Conservation (phyloP, 2,113 vertebrate genomes). For the Menura novaehollandiae region DNA sequence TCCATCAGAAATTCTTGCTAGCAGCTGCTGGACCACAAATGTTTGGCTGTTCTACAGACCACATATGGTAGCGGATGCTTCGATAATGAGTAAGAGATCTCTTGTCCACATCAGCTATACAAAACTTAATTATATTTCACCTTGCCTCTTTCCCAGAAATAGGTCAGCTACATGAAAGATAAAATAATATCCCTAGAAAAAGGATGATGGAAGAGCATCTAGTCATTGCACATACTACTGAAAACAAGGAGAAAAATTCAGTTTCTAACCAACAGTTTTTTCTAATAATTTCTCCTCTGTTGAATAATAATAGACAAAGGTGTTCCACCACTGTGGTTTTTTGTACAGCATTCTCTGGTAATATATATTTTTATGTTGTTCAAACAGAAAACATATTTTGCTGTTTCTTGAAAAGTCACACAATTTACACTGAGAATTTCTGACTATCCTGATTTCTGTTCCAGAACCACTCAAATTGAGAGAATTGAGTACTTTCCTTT, state of each 20-base stretch:
- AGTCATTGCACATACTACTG: not conserved
- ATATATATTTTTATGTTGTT: conserved; percentile 59
- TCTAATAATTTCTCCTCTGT: not conserved
- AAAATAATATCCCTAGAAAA: not conserved
- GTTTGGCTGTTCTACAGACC: conserved; percentile 45
- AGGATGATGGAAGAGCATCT: not conserved
- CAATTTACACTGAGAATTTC: conserved; percentile 44
- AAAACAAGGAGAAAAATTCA: not conserved
- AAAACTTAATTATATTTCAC: conserved; percentile 25
- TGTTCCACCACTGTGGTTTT: not conserved
- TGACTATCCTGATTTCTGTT: conserved; percentile 63
- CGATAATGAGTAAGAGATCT: conserved; percentile 3
- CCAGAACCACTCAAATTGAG: conserved; percentile 58
- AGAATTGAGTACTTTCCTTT: conserved; percentile 50
- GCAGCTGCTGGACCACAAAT: conserved; percentile 54
- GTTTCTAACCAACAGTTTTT: conserved; percentile 25
- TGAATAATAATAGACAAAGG: conserved; percentile 25
- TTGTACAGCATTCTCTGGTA: not conserved
- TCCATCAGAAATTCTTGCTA: conserved; percentile 17
- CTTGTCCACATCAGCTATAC: not conserved
- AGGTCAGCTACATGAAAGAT: not conserved
- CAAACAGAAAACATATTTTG: conserved; percentile 59
- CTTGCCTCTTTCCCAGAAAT: not conserved
- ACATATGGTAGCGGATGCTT: conserved; percentile 41
- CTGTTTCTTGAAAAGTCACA: conserved; percentile 54